Conservation (phyloP, 2,797 vertebrate genomes). For the Dicrostonyx torquatus region DNA sequence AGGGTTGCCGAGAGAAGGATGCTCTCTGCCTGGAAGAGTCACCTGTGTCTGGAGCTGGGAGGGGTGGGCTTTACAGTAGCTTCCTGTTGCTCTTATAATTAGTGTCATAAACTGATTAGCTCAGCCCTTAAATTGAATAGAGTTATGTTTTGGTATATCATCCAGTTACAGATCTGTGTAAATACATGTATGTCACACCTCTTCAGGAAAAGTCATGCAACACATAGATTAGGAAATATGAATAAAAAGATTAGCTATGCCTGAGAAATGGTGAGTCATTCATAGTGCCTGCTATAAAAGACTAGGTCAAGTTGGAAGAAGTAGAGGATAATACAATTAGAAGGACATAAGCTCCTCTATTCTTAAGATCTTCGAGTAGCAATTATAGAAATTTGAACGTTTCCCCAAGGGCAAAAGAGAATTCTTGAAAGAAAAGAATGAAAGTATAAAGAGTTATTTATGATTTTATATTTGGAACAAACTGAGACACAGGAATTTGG, state of each 20-base stretch:
- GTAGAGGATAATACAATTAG: background rate
- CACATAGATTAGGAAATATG: background rate
- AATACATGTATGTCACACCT: background rate
- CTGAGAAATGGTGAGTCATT: background rate
- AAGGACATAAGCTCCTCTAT: background rate
- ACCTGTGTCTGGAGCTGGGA: background rate
- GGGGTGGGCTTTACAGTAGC: background rate
- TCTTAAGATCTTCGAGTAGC: background rate
- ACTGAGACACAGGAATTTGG: background rate
- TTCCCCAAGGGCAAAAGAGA: background rate
- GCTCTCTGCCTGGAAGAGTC: background rate
- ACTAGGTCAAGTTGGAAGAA: background rate
- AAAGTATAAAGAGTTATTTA: conserved; percentile 11
- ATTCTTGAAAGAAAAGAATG: background rate
- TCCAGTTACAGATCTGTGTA: background rate
- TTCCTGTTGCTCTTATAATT: background rate
- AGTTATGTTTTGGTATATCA: background rate
- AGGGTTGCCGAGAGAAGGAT: background rate
- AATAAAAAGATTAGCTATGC: background rate
- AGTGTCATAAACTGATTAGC: background rate
- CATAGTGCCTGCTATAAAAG: background rate
- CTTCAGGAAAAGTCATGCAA: background rate
- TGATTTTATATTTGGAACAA: background rate
- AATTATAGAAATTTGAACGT: background rate
- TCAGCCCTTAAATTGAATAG: background rate